These are phyloP conservation scores for Corythoichthys haematopterus DNA, from an alignment of 2,113 vertebrate species.

Conservation along the genomic window DNA sequence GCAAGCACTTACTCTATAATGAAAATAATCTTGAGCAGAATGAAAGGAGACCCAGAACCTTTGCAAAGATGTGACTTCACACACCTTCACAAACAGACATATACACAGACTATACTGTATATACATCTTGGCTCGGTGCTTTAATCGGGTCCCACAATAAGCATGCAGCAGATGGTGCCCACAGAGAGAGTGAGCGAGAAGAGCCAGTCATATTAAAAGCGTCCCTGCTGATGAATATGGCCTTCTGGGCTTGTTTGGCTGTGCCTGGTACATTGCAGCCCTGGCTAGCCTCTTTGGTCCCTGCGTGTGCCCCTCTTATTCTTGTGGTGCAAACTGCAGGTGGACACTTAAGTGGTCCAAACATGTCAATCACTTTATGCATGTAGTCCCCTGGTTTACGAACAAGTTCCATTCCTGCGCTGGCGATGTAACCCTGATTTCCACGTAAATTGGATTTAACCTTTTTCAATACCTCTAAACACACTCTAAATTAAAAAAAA, in stretches of 20 bases:
- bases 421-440: too few relatives aligned
- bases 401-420: too few relatives aligned
- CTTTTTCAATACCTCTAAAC: too few relatives aligned
- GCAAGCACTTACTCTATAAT: slow-evolving; percentile 11
- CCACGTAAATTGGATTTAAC: too few relatives aligned
- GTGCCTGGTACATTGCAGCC: slow-evolving; percentile 20
- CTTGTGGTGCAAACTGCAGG: slow-evolving; percentile 34
- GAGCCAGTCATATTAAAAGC: slow-evolving; percentile 67
- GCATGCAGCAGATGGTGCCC: slow-evolving; percentile 66
- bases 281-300: slow-evolving; percentile 35
- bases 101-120: neutral
- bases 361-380: slow-evolving; percentile 38
- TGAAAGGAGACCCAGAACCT: neutral
- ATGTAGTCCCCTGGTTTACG: neutral
- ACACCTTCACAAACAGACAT: neutral
- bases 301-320: slow-evolving; percentile 26
- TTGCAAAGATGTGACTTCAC: slow-evolving; percentile 11
- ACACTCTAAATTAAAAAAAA: too few relatives aligned
- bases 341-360: slow-evolving; percentile 28
- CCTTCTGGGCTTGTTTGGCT: slow-evolving; percentile 50
- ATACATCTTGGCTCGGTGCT: slow-evolving; percentile 51
- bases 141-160: slow-evolving; percentile 60
- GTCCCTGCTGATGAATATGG: slow-evolving; percentile 55
- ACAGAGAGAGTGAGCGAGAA: slow-evolving; percentile 50
- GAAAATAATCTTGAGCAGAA: slow-evolving; percentile 9